phyloP scores from a whole-genome alignment of 2,113 vertebrate species.

The Scomber japonicus region DNA sequence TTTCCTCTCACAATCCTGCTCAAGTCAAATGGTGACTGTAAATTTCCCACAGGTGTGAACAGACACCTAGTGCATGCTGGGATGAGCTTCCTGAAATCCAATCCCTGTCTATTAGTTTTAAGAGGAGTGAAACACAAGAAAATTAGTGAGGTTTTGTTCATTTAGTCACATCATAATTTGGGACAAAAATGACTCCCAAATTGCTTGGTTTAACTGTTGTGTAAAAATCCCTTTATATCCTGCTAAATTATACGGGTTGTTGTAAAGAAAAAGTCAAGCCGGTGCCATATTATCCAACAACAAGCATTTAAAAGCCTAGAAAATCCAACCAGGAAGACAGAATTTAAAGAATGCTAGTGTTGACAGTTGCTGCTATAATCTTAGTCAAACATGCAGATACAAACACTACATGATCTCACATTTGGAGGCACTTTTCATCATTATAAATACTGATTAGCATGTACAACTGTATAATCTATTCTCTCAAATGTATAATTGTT shows the following conservation, averaged over 20 bases:
- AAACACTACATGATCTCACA: background rate
- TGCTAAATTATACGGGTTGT: too few species aligned
- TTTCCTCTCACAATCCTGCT: slow-evolving; percentile 39
- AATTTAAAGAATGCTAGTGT: slow-evolving; percentile 27
- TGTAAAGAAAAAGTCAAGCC: background rate
- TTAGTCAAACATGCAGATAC: slow-evolving; percentile 18
- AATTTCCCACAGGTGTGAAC: slow-evolving; percentile 59
- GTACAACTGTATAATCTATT: slow-evolving; percentile 1
- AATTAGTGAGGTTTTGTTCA: background rate
- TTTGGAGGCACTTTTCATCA: background rate
- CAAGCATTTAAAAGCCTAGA: slow-evolving; percentile 14
- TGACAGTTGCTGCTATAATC: slow-evolving; percentile 37
- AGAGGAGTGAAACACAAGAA: background rate
- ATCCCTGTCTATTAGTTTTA: slow-evolving; percentile 17
- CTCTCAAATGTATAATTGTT: slow-evolving; percentile 17
- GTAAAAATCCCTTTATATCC: too few species aligned
- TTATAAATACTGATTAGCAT: slow-evolving; percentile 21
- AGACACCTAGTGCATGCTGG: slow-evolving; percentile 47
- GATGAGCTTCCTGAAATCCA: slow-evolving; percentile 41
- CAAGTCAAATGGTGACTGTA: slow-evolving; percentile 36
- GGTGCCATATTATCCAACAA: slow-evolving; percentile 1
- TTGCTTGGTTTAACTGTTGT: background rate
- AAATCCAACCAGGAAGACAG: slow-evolving; percentile 11
- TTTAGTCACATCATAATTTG: background rate
- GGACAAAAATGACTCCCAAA: background rate